Conservation (phyloP, 1,140 invertebrate species). For the Trachelipus rathkii region DNA sequence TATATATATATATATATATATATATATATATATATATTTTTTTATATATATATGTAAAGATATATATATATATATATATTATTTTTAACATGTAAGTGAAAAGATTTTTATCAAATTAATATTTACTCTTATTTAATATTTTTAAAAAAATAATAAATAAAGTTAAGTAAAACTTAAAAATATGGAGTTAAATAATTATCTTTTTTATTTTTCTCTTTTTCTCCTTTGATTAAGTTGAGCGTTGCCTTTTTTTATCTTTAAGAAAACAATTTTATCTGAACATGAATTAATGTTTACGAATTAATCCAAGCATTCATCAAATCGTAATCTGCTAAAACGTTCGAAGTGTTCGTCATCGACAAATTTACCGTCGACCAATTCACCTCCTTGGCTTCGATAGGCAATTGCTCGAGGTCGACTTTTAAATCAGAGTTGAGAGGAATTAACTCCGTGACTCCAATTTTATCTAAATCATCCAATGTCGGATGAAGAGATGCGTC, state of each 20-base stretch:
- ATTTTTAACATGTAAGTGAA: background rate
- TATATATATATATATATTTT: background rate
- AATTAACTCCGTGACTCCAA: conserved; percentile 44
- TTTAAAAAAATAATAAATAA: too few species aligned
- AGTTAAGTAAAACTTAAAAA: too few species aligned
- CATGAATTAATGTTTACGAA: conserved; percentile 20
- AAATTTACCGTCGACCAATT: conserved; percentile 34
- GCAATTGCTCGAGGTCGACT: conserved; percentile 40
- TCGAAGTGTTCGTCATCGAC: conserved; percentile 27
- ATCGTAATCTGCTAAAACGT: conserved; percentile 44
- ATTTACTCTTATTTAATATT: too few species aligned
- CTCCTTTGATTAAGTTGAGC: too few species aligned
- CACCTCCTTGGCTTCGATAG: conserved; percentile 17
- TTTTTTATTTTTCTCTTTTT: too few species aligned
- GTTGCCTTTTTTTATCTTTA: too few species aligned
- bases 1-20: conserved; percentile 15
- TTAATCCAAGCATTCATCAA: conserved; percentile 46
- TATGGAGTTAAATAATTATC: too few species aligned
- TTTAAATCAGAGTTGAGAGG: conserved; percentile 44
- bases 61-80: conserved; percentile 13
- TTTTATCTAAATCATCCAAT: conserved; percentile 44
- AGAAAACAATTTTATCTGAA: background rate
- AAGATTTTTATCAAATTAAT: background rate
- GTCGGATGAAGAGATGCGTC: conserved; percentile 27
- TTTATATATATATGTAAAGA: background rate